These are phyloP conservation scores for Toxotes chatareus DNA, from an alignment of 2,113 vertebrate genomes.

Conservation along the genomic window DNA sequence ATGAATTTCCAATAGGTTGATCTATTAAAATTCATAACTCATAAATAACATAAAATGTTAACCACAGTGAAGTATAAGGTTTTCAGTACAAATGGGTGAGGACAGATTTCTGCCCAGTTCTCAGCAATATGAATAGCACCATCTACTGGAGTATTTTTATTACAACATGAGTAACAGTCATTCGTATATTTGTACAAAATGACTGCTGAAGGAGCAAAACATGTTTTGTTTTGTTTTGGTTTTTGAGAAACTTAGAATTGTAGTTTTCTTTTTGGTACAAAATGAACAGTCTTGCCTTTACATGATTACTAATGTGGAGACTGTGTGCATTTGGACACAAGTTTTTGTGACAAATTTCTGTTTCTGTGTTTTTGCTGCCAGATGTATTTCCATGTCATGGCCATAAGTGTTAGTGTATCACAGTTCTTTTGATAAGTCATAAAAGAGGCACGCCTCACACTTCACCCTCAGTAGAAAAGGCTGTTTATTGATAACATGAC, in stretches of 20 bases:
- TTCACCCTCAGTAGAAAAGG: not conserved
- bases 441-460: not conserved
- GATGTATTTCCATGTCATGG: not conserved
- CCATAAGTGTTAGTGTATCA: not conserved
- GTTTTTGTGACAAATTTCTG: no score
- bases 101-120: not conserved
- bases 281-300: no score
- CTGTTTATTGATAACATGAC: not conserved
- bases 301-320: no score
- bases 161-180: not conserved
- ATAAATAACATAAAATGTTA: not conserved
- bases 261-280: no score
- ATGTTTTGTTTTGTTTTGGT: no score
- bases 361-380: not conserved
- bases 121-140: constrained; percentile 12
- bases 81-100: not conserved
- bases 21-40: not conserved
- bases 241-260: no score
- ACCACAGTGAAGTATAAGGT: not conserved
- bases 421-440: not conserved
- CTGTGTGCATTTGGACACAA: no score
- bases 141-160: constrained; percentile 51
- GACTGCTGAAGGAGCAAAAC: not conserved
- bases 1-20: not conserved
- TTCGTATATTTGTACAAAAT: not conserved